phyloP scores from a whole-genome alignment of 2,888 invertebrate species.

The Cheilosia vulpina region DNA sequence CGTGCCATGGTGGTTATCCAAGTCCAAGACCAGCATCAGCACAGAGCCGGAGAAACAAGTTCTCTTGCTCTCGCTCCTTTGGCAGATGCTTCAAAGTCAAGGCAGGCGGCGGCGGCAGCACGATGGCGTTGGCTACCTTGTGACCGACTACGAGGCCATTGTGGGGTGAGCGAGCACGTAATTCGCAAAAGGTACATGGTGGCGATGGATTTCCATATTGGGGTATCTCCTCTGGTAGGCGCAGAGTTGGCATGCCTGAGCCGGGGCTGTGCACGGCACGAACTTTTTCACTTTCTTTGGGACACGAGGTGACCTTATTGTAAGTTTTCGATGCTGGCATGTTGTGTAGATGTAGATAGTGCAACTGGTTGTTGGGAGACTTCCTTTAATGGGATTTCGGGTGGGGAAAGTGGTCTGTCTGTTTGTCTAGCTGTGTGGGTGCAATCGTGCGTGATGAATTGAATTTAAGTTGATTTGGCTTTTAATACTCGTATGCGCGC shows the following conservation, averaged over 20 bases:
- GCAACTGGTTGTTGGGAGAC: slow-evolving; percentile 48
- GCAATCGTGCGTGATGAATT: slow-evolving; percentile 61
- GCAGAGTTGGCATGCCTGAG: not conserved
- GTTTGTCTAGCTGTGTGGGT: slow-evolving; percentile 19
- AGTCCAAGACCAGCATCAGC: slow-evolving; percentile 33
- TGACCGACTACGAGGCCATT: slow-evolving; percentile 43
- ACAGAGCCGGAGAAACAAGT: slow-evolving; percentile 38
- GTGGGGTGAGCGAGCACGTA: slow-evolving; percentile 64
- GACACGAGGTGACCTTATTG: slow-evolving; percentile 79
- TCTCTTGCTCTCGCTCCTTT: slow-evolving; percentile 23
- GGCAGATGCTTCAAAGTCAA: slow-evolving; percentile 52
- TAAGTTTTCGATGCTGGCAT: slow-evolving; percentile 7
- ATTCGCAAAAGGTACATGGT: slow-evolving; percentile 45
- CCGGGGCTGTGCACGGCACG: slow-evolving; percentile 19
- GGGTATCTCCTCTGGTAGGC: slow-evolving; percentile 14
- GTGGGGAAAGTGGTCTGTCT: slow-evolving; percentile 55
- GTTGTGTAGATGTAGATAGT: not conserved
- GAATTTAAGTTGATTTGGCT: slow-evolving; percentile 36
- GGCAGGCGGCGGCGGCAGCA: slow-evolving; percentile 6
- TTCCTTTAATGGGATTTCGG: slow-evolving; percentile 43
- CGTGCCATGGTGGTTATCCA: slow-evolving; percentile 13
- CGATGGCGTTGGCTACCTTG: slow-evolving; percentile 43
- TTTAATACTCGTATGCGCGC: not conserved
- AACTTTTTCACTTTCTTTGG: slow-evolving; percentile 80
- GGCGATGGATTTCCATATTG: slow-evolving; percentile 36